Percentiles rank a stretch among this genome's conserved stretches.
Evolutionary conservation across 2,797 vertebrate genomes (phyloP).

Genomic region (Galago senegalensis): DNA sequence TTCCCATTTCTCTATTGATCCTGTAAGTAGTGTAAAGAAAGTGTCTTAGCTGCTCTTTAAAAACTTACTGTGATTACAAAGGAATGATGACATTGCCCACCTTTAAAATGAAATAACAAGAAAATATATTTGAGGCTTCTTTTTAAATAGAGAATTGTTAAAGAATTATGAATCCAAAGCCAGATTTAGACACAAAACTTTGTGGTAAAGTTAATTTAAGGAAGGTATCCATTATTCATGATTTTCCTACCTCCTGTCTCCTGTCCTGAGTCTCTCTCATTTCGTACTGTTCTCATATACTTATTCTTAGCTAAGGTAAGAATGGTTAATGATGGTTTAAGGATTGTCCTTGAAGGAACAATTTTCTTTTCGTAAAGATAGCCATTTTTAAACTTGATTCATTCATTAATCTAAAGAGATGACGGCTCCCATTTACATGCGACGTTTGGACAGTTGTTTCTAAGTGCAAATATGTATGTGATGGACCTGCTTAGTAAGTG

Average conservation of each 20-base stretch:
- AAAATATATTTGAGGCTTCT: background rate
- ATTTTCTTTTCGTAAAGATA: background rate
- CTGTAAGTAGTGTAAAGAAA: background rate
- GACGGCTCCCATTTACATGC: background rate
- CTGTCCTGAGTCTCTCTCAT: background rate
- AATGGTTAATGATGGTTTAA: background rate
- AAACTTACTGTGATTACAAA: background rate
- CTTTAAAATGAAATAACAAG: slow-evolving; percentile 27
- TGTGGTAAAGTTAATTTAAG: slow-evolving; percentile 46
- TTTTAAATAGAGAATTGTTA: slow-evolving; percentile 27
- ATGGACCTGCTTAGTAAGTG: background rate
- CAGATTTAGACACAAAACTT: slow-evolving; percentile 19
- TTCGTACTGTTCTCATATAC: background rate
- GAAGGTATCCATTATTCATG: background rate
- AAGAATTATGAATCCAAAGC: background rate
- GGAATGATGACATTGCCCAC: background rate
- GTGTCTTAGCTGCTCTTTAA: background rate
- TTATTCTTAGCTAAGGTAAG: slow-evolving; percentile 42
- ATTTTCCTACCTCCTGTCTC: background rate
- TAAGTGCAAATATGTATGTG: background rate
- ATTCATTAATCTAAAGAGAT: background rate
- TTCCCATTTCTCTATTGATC: slow-evolving; percentile 2
- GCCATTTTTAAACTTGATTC: slow-evolving; percentile 11
- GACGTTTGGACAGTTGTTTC: background rate
- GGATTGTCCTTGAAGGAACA: background rate